phyloP scores from a whole-genome alignment of 2,797 vertebrate genomes.

The Labeo calbasu region DNA sequence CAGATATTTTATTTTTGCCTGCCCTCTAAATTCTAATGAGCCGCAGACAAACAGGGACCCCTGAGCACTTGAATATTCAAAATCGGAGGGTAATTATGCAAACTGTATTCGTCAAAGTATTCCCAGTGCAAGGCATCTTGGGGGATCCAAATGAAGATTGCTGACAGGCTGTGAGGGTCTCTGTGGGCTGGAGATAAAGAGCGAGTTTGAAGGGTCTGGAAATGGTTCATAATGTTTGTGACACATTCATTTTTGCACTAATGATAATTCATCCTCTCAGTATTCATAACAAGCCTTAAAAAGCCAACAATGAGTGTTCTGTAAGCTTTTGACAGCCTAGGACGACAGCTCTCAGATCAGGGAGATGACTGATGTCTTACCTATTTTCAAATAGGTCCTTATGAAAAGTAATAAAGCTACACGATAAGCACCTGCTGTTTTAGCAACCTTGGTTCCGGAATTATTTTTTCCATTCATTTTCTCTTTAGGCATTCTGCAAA shows the following conservation, averaged over 20 bases:
- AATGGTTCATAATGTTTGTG: slow-evolving; percentile 57
- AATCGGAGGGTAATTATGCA: slow-evolving; percentile 63
- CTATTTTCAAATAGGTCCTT: slow-evolving; percentile 7
- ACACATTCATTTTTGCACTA: slow-evolving; percentile 43
- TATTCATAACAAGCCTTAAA: slow-evolving; percentile 39
- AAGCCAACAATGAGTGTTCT: slow-evolving; percentile 35
- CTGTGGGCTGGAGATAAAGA: slow-evolving; percentile 60
- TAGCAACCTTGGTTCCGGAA: background rate
- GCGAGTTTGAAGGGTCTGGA: slow-evolving; percentile 55
- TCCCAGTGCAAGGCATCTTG: slow-evolving; percentile 47
- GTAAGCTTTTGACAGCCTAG: slow-evolving; percentile 11
- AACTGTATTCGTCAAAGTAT: slow-evolving; percentile 61
- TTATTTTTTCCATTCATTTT: background rate
- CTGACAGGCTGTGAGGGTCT: slow-evolving; percentile 57
- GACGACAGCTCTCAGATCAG: slow-evolving; percentile 3
- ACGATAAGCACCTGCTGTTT: background rate
- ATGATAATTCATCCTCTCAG: slow-evolving; percentile 28
- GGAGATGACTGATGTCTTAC: background rate
- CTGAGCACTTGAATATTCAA: slow-evolving; percentile 54
- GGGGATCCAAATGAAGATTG: slow-evolving; percentile 47
- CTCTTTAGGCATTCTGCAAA: background rate
- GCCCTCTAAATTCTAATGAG: slow-evolving; percentile 60
- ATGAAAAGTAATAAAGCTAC: background rate
- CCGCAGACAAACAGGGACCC: slow-evolving; percentile 51
- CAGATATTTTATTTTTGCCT: slow-evolving; percentile 36